A percentile compares a stretch with the other conserved stretches of the same genome.
Evolutionary conservation across 1,140 invertebrate species (phyloP).

Genomic region (Bombus fervidus): DNA sequence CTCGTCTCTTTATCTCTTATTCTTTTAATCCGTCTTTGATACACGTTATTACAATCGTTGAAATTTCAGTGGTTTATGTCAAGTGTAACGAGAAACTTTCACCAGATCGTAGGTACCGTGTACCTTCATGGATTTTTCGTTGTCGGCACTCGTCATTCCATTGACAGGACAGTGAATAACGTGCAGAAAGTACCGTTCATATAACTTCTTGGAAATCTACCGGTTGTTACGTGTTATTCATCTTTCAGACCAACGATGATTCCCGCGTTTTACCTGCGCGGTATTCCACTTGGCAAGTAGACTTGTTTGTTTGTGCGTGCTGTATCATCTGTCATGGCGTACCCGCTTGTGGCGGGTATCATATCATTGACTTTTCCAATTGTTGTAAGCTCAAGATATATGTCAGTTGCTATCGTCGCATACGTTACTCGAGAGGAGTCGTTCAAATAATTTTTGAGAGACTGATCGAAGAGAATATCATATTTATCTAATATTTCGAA

Average conservation of each 20-base stretch:
- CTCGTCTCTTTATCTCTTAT: background rate
- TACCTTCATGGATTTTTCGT: constrained; percentile 39
- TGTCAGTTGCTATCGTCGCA: constrained; percentile 22
- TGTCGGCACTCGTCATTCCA: constrained; percentile 37
- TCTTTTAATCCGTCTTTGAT: constrained; percentile 34
- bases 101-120: constrained; percentile 47
- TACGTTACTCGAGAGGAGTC: background rate
- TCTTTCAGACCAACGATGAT: constrained; percentile 16
- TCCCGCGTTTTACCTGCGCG: constrained; percentile 47
- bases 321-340: constrained; percentile 76
- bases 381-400: background rate
- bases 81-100: constrained; percentile 60
- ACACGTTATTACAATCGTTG: background rate
- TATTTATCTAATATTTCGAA: constrained; percentile 9
- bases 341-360: constrained; percentile 62
- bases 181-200: background rate
- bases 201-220: background rate
- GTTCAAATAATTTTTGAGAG: background rate
- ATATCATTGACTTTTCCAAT: constrained; percentile 29
- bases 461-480: background rate
- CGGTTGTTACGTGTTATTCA: background rate
- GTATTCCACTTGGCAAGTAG: constrained; percentile 62
- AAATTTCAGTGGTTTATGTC: constrained; percentile 55
- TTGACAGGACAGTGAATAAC: constrained; percentile 21
- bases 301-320: constrained; percentile 71